Evolutionary conservation across 2,797 vertebrate genomes (phyloP), one percentile per base, ranked within the genome.

Genomic region (Carapus acus): DNA sequence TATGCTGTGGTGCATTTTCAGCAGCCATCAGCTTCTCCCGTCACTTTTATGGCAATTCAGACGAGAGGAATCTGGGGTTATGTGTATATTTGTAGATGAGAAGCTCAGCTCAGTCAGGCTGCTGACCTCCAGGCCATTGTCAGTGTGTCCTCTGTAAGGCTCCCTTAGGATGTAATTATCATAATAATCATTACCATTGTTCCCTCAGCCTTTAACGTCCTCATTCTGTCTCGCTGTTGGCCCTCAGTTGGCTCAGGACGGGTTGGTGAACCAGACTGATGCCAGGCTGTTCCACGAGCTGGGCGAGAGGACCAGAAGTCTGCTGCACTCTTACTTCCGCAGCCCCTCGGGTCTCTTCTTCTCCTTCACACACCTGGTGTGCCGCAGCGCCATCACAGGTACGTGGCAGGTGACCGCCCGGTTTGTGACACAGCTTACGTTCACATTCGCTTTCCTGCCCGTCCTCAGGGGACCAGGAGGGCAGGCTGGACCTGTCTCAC

Each of bases 361-460:
- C 57, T 89, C 95, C 8, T 97, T 92, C 81, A 91, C 93, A 1
- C 96, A 98, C 82, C 89, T 99, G 41, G 94, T 98, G 52, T 99
- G 96, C 62, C 93, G 94, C 19, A 91, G 83, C 0, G 93, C 96
- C 22, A 49, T 93, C 3, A 82, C 91, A 5, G 94, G 96, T 98
- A 22, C 11, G 29, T 6, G 4, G 15, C 17, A 3, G 38, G 7
- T 23, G 19, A 24, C 37, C 31, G 29, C 17, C 9, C 9, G 4
- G 24, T 27, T 27, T 27, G 24, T 27, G 4, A 9, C 9, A 5
- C 9, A 27, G 5, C 9, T 27, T 27, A 5, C 9, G 24, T 27
- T 4, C 4, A 9, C 9, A 60, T 34, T 54, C 7, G 8, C 49
- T 8, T 12, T 72, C 29, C 42, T 27, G 23, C 7, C 49, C 63